Base-by-base conservation (phyloP, 2,888 invertebrate species). In the Rotaria magnacalcarata region DNA sequence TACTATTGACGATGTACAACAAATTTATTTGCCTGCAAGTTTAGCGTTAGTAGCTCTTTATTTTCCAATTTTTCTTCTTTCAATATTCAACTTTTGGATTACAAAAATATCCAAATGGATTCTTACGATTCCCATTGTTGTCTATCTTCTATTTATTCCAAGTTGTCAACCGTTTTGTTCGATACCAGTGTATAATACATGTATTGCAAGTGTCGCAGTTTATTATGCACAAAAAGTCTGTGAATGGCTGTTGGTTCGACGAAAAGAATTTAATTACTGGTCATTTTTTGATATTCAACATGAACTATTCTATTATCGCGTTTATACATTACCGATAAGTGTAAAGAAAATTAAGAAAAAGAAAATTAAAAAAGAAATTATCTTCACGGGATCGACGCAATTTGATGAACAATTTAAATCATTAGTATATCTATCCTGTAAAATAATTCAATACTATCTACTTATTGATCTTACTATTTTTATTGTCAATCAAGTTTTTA, bases 361-460 rank as follows among this genome's bases (percentile, higher is more conserved):
- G 16, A 27, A 27, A 60, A 60, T 14, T 8, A 52, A 11, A 67
- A 67, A 67, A 67, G 67, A 67, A 67, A 67, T 67, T 6, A 19
- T 67, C 8, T 67, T 19, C 24, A 34, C 19, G 16, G 67, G 67
- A 19, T 19, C 67, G 16, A 67, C 34, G 19, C 67, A 67, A 41
- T 67, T 14, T 7, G 34, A 67, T 67, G 34, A 19, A 67, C 67
- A 67, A 34, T 34, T 19, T 3, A 16, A 41, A 34, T 34, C 67
- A 6, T 34, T 67, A 14, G 16, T 67, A 67, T 34, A 67, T 41
- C 6, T 67, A 34, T 67, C 67, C 0, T 34, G 27, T 34, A 67
- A 47, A 47, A 80, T 80, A 24, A 80, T 80, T 4, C 47, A 80
- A 80, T 47, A 80, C 47, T 80, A n/a, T 80, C 47, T 80, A 24